Percentiles rank a stretch among this genome's conserved stretches.
These are phyloP conservation scores for Margarornis squamiger DNA, from an alignment of 2,797 vertebrate genomes.

Conservation along the genomic window DNA sequence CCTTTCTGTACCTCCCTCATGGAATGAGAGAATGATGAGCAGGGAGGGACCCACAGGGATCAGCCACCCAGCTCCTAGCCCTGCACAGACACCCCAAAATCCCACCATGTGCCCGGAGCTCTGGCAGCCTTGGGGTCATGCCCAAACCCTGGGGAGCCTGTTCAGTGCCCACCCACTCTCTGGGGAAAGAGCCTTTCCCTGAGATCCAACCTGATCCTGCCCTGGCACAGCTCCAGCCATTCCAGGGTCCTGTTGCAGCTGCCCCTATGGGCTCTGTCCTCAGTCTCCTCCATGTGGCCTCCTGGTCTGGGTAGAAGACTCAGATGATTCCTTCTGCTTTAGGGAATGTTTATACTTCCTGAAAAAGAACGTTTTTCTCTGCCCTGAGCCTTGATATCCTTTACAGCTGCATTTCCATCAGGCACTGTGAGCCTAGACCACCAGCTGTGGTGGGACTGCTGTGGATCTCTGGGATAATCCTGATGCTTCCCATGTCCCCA, in stretches of 20 bases:
- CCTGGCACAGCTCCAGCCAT: accelerated
- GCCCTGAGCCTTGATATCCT: neutral
- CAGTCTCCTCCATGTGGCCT: neutral
- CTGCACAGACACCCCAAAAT: neutral
- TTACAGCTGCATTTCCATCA: neutral
- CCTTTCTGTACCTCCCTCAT: neutral
- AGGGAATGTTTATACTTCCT: neutral
- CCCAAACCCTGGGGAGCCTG: neutral
- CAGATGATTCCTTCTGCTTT: neutral
- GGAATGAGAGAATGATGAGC: neutral
- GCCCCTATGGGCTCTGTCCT: neutral
- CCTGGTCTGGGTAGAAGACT: neutral
- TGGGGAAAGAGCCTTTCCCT: neutral
- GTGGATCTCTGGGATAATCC: neutral
- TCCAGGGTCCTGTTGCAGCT: neutral
- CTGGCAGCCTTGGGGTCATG: neutral
- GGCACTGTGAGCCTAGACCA: neutral
- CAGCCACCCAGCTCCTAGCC: too few species aligned
- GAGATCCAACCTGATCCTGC: neutral
- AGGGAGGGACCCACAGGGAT: neutral
- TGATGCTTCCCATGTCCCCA: accelerated
- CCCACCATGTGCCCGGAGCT: neutral
- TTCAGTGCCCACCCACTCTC: neutral
- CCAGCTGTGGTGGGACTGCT: neutral
- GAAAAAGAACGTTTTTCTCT: neutral